Evolutionary conservation across 2,888 invertebrate species (phyloP).

Genomic region (Andrena minutula): DNA sequence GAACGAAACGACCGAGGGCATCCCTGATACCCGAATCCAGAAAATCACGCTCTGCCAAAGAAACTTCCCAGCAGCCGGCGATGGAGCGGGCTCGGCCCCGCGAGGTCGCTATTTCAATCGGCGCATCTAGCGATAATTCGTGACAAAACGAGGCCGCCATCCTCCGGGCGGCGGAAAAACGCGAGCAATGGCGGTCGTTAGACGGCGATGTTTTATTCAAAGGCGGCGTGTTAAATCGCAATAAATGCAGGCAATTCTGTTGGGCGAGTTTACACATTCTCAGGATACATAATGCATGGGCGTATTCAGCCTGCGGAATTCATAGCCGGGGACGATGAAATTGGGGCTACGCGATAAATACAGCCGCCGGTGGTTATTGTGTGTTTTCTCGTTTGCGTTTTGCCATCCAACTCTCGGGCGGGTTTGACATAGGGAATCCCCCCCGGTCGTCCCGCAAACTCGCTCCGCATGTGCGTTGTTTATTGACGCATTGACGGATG

Average conservation of each 20-base stretch:
- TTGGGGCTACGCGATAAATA: conserved; percentile 55
- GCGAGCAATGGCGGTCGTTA: conserved; percentile 34
- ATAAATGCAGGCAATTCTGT: conserved; percentile 57
- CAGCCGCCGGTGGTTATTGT: conserved; percentile 15
- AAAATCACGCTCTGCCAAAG: not conserved
- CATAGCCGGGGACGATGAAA: conserved; percentile 56
- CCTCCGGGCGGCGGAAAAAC: not conserved
- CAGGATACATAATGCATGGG: conserved; percentile 57
- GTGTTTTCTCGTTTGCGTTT: conserved; percentile 28
- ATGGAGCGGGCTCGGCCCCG: not conserved
- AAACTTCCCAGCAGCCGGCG: not conserved
- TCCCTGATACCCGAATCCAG: not conserved
- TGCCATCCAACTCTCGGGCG: conserved; percentile 9
- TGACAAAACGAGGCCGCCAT: conserved; percentile 4
- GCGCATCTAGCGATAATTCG: not conserved
- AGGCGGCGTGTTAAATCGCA: conserved; percentile 46
- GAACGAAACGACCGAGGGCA: not conserved
- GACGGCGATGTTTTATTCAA: conserved; percentile 56
- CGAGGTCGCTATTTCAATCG: not conserved
- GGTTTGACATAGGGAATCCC: conserved; percentile 21
- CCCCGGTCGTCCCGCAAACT: conserved; percentile 2
- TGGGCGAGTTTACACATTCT: conserved; percentile 53
- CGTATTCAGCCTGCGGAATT: conserved; percentile 49
- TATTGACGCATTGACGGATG: conserved; percentile 1
- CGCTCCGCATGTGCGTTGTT: conserved; percentile 24